Conservation (phyloP, 2,888 invertebrate species). For the Phengaris arion region DNA sequence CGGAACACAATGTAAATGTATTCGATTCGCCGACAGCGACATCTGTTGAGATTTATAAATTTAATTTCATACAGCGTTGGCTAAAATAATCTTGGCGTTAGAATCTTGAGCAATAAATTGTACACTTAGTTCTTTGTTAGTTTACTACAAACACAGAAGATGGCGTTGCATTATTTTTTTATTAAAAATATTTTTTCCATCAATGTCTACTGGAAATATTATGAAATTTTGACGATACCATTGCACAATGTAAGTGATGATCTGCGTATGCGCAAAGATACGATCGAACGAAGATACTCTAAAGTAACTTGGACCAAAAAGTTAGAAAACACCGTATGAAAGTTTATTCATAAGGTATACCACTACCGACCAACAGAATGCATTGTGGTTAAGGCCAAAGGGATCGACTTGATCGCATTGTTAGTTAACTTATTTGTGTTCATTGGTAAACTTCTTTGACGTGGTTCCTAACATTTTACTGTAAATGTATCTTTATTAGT, state of each 20-base stretch:
- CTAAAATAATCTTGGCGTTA: constrained; percentile 9
- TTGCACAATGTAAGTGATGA: not conserved
- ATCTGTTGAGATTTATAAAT: constrained; percentile 9
- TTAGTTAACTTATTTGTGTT: not conserved
- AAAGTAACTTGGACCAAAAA: no score
- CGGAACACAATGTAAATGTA: not conserved
- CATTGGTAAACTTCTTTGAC: not conserved
- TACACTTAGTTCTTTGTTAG: not conserved
- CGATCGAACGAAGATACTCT: not conserved
- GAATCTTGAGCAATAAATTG: not conserved
- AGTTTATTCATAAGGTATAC: not conserved
- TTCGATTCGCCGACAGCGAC: constrained; percentile 8
- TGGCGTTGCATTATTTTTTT: constrained; percentile 1
- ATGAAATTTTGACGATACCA: not conserved
- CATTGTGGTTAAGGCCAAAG: not conserved
- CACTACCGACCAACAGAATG: not conserved
- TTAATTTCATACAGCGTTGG: not conserved
- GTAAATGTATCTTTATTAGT: constrained; percentile 26
- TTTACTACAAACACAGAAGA: constrained; percentile 4
- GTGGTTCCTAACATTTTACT: not conserved
- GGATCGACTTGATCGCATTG: not conserved
- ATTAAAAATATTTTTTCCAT: not conserved
- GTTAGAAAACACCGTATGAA: no score
- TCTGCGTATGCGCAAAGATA: not conserved
- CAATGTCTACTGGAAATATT: not conserved